Base-by-base conservation (phyloP, 2,797 vertebrate genomes). In the Taeniopygia guttata region DNA sequence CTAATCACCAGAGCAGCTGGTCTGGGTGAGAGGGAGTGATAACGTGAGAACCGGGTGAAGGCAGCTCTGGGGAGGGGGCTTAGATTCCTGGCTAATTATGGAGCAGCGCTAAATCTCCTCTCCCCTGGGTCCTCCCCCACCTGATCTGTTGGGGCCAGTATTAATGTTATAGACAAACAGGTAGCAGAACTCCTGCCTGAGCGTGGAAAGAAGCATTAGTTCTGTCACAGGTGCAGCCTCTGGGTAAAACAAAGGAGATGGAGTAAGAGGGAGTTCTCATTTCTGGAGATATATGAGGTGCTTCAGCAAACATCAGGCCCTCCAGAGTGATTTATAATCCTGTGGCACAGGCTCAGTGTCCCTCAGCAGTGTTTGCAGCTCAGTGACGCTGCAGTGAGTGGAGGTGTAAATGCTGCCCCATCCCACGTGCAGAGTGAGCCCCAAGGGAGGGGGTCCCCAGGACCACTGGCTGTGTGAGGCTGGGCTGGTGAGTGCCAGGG, bases 1-100 rank as follows among this genome's bases (percentile, higher is more conserved):
- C 91, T 94, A 95, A 96, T 96, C 93, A 68, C 89, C 91, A 93
- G 86, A 92, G 92, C 84, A 22, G 96, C 97, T 94, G 94, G 84
- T 95, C 94, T 83, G 95, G 91, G 93, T 94, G 94, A 96, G 96
- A 93, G 36, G 80, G 92, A 91, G 94, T 78, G 97, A 97, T 96
- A 96, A 96, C 34, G 3, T 5, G 68, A 89, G 84, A 81, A 81
- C 16, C 5, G 60, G 56, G 89, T 86, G 75, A 87, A 90, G 85
- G 91, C 89, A 90, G 82, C 94, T 87, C 89, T 80, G 68, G 84
- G 76, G 78, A 93, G 89, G 89, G 77, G 92, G 92, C 87, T 91
- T 27, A 21, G 46, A 66, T 82, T 93, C 88, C 45, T 20, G 14
- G 92, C 91, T 97, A 92, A 96, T 92, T 91, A 94, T 62, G 80